A percentile compares a stretch with the other conserved stretches of the same genome.
Conservation (phyloP, 1,140 invertebrate species). For the Alviniconcha marisindica region DNA sequence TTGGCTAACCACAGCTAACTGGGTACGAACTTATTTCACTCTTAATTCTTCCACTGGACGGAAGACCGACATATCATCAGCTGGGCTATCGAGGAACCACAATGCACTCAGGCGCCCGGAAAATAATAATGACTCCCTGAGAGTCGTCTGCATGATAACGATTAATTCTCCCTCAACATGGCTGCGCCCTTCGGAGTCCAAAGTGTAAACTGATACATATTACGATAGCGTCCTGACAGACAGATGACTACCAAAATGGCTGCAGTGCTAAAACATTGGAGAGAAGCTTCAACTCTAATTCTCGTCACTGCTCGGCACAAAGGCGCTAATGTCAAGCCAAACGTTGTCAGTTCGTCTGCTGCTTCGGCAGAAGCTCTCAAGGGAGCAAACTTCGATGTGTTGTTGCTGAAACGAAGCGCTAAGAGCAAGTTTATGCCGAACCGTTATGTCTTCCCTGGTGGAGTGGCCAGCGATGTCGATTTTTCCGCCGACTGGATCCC, state of each 20-base stretch:
- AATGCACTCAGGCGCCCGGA: no score
- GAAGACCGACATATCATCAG: no score
- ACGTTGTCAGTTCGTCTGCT: background rate
- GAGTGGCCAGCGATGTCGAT: slow-evolving; percentile 83
- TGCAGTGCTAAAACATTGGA: slow-evolving; percentile 70
- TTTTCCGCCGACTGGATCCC: slow-evolving; percentile 83
- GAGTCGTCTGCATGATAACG: no score
- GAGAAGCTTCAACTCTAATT: slow-evolving; percentile 76
- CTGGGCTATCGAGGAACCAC: no score
- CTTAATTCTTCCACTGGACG: no score
- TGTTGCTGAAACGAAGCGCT: slow-evolving; percentile 82
- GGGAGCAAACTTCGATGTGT: slow-evolving; percentile 78
- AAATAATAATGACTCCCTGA: no score
- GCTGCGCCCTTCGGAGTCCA: background rate
- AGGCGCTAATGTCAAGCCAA: background rate
- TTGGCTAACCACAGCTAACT: no score
- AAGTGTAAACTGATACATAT: background rate
- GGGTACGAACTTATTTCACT: no score
- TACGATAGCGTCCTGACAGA: background rate
- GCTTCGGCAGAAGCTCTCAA: background rate
- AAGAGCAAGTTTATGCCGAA: slow-evolving; percentile 84
- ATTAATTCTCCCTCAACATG: background rate
- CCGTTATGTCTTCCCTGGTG: slow-evolving; percentile 89
- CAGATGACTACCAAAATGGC: slow-evolving; percentile 51
- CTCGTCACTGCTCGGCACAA: slow-evolving; percentile 57